Percentiles rank a stretch among this genome's conserved stretches.
phyloP scores from a whole-genome alignment of 2,797 vertebrate species.

The Neopelma chrysocephalum region DNA sequence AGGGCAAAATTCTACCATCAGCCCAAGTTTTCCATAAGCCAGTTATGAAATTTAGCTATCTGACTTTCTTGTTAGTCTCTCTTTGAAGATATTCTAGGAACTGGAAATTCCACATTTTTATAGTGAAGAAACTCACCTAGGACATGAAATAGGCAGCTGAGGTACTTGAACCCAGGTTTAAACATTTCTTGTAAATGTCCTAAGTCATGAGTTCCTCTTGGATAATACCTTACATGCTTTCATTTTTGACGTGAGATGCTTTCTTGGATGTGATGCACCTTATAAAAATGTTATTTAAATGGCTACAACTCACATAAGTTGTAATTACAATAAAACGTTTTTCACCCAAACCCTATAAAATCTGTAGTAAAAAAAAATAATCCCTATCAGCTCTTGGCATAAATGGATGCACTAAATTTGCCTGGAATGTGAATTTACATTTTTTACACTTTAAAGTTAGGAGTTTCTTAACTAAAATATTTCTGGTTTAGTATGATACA shows the following conservation, averaged over 20 bases:
- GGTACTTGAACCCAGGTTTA: not conserved
- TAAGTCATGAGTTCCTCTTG: not conserved
- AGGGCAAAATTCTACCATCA: not conserved
- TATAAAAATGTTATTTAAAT: conserved; percentile 44
- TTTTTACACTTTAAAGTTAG: not conserved
- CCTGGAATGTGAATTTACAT: not conserved
- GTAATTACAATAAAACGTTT: conserved; percentile 43
- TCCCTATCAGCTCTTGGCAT: not conserved
- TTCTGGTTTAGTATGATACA: not conserved
- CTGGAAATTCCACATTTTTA: conserved; percentile 34
- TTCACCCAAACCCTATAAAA: conserved; percentile 27
- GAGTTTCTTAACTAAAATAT: not conserved
- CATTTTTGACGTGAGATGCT: conserved; percentile 50
- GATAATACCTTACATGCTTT: not conserved
- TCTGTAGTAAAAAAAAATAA: not conserved
- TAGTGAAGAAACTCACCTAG: conserved; percentile 16
- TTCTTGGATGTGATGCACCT: not conserved
- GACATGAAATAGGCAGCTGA: not conserved
- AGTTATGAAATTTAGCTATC: not conserved
- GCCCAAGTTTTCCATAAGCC: not conserved
- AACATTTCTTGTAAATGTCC: conserved; percentile 17
- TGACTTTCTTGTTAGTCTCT: not conserved
- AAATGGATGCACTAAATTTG: not conserved
- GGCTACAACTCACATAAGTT: not conserved
- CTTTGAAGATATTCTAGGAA: conserved; percentile 3